Conservation (phyloP, 2,888 invertebrate species). For the Dryobotodes eremita region DNA sequence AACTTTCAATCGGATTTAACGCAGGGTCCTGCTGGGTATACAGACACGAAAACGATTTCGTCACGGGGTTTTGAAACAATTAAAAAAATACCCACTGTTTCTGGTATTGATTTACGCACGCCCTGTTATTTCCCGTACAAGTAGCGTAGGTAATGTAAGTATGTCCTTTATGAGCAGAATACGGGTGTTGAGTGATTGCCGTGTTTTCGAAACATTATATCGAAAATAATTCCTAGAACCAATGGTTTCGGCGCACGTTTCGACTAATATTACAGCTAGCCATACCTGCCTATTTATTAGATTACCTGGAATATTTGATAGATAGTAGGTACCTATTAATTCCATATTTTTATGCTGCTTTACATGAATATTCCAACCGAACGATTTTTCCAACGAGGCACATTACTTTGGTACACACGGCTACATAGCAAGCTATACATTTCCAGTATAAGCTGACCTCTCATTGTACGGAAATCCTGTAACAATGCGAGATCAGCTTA, state of each 20-base stretch:
- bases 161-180: not conserved
- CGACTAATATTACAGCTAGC: not conserved
- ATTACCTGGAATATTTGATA: conserved; percentile 22
- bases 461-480: too few species aligned
- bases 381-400: not conserved
- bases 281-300: not conserved
- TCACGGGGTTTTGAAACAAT: not conserved
- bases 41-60: not conserved
- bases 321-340: not conserved
- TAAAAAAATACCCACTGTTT: not conserved
- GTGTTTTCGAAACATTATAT: conserved; percentile 36
- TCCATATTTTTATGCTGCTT: not conserved
- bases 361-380: not conserved
- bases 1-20: too few species aligned
- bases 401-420: not conserved
- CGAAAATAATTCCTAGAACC: conserved; percentile 56
- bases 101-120: conserved; percentile 3
- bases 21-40: too few species aligned
- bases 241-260: conserved; percentile 47
- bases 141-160: not conserved
- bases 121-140: not conserved
- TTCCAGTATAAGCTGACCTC: too few species aligned
- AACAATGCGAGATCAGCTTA: too few species aligned
- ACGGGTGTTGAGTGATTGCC: not conserved
- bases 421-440: too few species aligned